Evolutionary conservation across 2,888 invertebrate species (phyloP).

Genomic region (Strigamia crassipes): DNA sequence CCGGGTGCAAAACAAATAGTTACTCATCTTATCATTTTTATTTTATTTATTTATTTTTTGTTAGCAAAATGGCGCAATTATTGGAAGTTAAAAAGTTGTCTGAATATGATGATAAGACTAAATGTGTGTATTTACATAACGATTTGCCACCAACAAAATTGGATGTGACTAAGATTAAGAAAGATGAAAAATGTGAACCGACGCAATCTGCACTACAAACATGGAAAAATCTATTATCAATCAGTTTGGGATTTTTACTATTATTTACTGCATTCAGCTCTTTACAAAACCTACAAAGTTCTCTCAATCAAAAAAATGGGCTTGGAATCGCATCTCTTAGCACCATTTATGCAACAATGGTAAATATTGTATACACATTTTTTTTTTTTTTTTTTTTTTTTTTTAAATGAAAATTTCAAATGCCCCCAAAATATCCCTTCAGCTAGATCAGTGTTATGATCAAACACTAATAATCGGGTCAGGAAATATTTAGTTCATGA

Average conservation of each 20-base stretch:
- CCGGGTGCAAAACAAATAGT: background rate
- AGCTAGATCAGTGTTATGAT: background rate
- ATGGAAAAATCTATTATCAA: slow-evolving; percentile 50
- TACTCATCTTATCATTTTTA: background rate
- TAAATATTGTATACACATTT: background rate
- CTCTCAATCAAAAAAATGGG: slow-evolving; percentile 85
- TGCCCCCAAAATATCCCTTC: background rate
- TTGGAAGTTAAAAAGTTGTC: background rate
- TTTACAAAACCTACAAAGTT: slow-evolving; percentile 66
- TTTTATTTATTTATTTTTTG: background rate
- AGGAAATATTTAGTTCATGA: background rate
- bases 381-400: background rate
- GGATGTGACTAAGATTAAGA: background rate
- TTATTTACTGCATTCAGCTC: slow-evolving; percentile 52
- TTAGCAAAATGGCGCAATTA: slow-evolving; percentile 11
- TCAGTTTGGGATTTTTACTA: slow-evolving; percentile 51
- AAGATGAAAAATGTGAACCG: background rate
- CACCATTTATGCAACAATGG: slow-evolving; percentile 85
- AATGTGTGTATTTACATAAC: background rate
- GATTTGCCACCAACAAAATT: background rate
- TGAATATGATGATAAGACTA: background rate
- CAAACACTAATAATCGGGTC: background rate
- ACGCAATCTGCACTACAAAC: slow-evolving; percentile 36
- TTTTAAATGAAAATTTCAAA: too few species aligned
- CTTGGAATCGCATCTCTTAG: slow-evolving; percentile 87